Evolutionary conservation across 2,113 vertebrate species (phyloP).

Genomic region (Jaculus jaculus): DNA sequence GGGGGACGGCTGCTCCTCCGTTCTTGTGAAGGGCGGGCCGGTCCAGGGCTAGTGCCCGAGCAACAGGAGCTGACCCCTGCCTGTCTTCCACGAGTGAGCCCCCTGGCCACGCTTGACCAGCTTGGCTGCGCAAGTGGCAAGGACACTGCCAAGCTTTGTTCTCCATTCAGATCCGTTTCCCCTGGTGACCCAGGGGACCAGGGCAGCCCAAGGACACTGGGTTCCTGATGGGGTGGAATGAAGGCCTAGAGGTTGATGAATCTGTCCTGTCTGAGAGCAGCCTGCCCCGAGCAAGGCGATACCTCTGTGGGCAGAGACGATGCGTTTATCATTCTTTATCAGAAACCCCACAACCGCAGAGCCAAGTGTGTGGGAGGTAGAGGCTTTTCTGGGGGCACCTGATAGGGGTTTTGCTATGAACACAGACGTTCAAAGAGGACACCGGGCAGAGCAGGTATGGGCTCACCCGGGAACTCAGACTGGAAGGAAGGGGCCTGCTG

Average conservation of each 20-base stretch:
- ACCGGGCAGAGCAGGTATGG: neutral
- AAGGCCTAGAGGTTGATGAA: neutral
- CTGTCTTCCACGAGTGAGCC: neutral
- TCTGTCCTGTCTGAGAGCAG: neutral
- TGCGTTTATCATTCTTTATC: neutral
- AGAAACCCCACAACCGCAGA: neutral
- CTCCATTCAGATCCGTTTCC: slow-evolving; percentile 60
- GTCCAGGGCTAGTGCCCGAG: neutral
- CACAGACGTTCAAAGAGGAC: slow-evolving; percentile 25
- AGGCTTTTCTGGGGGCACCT: neutral
- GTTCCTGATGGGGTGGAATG: neutral
- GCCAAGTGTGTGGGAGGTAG: neutral
- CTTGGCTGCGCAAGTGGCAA: neutral
- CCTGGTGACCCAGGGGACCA: slow-evolving; percentile 55
- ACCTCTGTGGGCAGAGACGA: neutral
- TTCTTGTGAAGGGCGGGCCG: neutral
- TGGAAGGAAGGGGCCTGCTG: neutral
- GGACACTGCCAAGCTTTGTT: slow-evolving; percentile 65
- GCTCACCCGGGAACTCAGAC: neutral
- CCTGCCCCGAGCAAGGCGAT: neutral
- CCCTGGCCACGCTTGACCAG: neutral
- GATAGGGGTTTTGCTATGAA: neutral
- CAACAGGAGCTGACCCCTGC: neutral
- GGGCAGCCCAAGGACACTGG: slow-evolving; percentile 64
- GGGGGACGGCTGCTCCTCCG: neutral